phyloP scores from a whole-genome alignment of 2,113 vertebrate genomes.

The Haplochromis vanheusdeni region DNA sequence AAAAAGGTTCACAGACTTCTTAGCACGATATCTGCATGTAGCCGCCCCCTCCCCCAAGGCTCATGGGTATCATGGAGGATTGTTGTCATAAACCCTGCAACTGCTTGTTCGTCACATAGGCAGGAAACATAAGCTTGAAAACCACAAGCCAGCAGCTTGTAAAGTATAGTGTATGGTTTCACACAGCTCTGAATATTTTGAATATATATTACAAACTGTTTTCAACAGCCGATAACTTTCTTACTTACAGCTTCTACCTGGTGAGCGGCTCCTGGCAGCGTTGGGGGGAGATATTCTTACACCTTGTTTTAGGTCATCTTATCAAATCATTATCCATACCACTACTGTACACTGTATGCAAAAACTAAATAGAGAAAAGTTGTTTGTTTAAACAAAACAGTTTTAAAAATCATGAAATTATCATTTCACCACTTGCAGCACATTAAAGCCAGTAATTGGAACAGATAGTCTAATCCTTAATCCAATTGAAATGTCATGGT shows the following conservation, averaged over 20 bases:
- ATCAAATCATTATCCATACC: neutral
- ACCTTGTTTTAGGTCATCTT: neutral
- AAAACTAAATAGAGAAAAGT: neutral
- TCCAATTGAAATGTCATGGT: neutral
- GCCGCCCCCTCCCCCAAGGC: accelerated
- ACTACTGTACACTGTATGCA: neutral
- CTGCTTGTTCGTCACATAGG: neutral
- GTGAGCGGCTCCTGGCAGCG: accelerated
- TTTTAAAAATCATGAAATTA: neutral
- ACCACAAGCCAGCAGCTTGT: neutral
- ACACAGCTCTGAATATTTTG: neutral
- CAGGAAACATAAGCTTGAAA: neutral
- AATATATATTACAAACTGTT: neutral
- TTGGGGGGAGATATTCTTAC: neutral
- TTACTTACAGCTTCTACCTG: neutral
- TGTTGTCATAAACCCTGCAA: neutral
- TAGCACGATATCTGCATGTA: neutral
- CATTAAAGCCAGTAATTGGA: neutral
- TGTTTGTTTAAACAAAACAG: neutral
- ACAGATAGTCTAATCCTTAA: neutral
- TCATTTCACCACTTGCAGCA: neutral
- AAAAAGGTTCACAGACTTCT: neutral
- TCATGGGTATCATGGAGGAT: neutral
- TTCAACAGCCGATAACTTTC: neutral
- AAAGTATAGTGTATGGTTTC: neutral